These are phyloP conservation scores for Momotus momota DNA, from an alignment of 2,797 vertebrate species.

Conservation along the genomic window DNA sequence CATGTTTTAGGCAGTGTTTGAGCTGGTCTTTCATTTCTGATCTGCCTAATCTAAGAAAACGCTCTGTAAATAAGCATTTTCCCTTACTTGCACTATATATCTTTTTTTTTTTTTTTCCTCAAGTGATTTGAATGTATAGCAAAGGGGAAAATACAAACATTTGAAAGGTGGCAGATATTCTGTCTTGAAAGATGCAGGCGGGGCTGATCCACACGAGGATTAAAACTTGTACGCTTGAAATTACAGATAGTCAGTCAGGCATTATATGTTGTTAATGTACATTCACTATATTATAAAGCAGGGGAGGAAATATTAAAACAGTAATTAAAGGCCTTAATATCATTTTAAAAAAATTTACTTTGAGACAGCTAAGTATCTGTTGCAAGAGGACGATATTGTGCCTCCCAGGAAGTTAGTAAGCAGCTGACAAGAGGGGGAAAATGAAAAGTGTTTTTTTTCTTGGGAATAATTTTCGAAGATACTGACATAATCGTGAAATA, in stretches of 20 bases:
- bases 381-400: not conserved
- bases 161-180: not conserved
- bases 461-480: not conserved
- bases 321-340: not conserved
- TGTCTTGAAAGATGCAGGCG: not conserved
- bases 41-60: not conserved
- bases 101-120: not conserved
- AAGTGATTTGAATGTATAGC: not conserved
- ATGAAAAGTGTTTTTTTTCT: fast-evolving
- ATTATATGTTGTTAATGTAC: fast-evolving
- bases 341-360: not conserved
- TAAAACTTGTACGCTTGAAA: not conserved
- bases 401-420: not conserved
- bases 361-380: not conserved
- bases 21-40: not conserved
- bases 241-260: not conserved
- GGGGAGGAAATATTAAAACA: not conserved
- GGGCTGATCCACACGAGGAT: not conserved
- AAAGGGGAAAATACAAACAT: not conserved
- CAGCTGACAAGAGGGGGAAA: not conserved
- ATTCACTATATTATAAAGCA: not conserved
- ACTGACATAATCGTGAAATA: not conserved
- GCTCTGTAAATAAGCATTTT: not conserved
- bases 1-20: not conserved
- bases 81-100: not conserved